These are phyloP conservation scores for Echinops telfairi DNA, from an alignment of 2,113 vertebrate genomes.

Conservation along the genomic window DNA sequence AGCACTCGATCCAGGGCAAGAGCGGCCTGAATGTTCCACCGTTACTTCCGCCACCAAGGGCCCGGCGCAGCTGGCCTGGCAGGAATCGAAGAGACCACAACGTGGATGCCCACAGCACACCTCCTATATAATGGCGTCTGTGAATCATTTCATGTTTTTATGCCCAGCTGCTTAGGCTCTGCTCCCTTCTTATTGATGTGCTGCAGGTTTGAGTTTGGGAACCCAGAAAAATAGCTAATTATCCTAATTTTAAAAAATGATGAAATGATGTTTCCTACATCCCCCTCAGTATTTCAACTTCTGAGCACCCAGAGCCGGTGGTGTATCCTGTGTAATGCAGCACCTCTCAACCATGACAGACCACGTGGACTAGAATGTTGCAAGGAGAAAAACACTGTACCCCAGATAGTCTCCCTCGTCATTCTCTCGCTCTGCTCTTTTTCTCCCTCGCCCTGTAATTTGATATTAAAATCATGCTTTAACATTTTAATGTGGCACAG, in stretches of 20 bases:
- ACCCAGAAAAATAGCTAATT: conserved; percentile 52
- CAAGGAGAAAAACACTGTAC: conserved; percentile 63
- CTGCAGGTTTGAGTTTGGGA: conserved; percentile 17
- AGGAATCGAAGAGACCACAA: not conserved
- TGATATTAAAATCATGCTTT: conserved; percentile 81
- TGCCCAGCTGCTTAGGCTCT: not conserved
- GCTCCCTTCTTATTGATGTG: not conserved
- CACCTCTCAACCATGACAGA: conserved; percentile 47
- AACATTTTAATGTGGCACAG: conserved; percentile 75
- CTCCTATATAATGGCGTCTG: not conserved
- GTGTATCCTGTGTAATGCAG: conserved; percentile 37
- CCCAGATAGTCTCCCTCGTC: conserved; percentile 55
- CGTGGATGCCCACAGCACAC: not conserved
- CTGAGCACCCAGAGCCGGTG: conserved; percentile 22
- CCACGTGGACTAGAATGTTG: conserved; percentile 19
- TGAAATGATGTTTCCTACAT: conserved; percentile 25
- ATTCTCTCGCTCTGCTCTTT: conserved; percentile 9
- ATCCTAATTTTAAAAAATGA: conserved; percentile 10
- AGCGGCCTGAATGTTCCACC: not conserved
- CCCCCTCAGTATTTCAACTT: conserved; percentile 52
- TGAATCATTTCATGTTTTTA: conserved; percentile 24
- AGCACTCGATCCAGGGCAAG: conserved; percentile 34
- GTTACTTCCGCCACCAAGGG: not conserved
- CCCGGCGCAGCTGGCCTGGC: not conserved
- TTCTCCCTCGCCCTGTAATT: conserved; percentile 65